phyloP scores from a whole-genome alignment of 1,140 invertebrate genomes.

The Philopotamus ludificatus region DNA sequence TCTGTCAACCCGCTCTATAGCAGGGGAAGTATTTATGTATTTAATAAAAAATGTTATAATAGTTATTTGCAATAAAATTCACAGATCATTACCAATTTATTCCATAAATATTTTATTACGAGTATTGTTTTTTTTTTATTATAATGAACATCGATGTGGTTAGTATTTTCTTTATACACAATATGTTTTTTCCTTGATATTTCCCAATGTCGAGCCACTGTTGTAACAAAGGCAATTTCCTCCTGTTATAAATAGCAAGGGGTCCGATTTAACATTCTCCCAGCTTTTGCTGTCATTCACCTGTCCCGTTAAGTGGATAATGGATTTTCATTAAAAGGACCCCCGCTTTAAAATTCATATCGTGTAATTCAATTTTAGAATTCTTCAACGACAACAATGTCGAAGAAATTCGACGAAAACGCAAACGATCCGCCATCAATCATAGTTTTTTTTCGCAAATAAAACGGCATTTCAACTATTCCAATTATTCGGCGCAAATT shows the following conservation, averaged over 20 bases:
- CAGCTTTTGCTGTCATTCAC: slow-evolving; percentile 21
- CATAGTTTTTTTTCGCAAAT: not conserved
- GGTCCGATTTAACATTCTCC: slow-evolving; percentile 15
- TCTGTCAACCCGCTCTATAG: too few species aligned
- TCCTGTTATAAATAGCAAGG: not conserved
- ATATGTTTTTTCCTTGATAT: too few species aligned
- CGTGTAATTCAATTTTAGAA: slow-evolving; percentile 26
- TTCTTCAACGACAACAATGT: too few species aligned
- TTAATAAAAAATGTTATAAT: too few species aligned
- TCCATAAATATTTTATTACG: too few species aligned
- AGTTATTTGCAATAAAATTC: too few species aligned
- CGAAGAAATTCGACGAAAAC: not conserved
- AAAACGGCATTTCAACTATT: slow-evolving; percentile 5
- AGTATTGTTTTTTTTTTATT: too few species aligned
- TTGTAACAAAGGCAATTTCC: not conserved
- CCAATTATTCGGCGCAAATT: slow-evolving; percentile 11
- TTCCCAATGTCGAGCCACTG: not conserved
- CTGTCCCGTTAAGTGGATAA: slow-evolving; percentile 29
- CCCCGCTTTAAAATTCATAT: slow-evolving; percentile 20
- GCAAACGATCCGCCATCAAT: not conserved
- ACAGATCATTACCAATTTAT: too few species aligned
- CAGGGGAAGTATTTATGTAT: too few species aligned
- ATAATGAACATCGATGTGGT: too few species aligned
- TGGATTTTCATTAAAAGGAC: slow-evolving; percentile 28
- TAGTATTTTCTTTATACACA: too few species aligned